Evolutionary conservation across 2,113 vertebrate genomes (phyloP).

Genomic region (Gasterosteus nipponicus): DNA sequence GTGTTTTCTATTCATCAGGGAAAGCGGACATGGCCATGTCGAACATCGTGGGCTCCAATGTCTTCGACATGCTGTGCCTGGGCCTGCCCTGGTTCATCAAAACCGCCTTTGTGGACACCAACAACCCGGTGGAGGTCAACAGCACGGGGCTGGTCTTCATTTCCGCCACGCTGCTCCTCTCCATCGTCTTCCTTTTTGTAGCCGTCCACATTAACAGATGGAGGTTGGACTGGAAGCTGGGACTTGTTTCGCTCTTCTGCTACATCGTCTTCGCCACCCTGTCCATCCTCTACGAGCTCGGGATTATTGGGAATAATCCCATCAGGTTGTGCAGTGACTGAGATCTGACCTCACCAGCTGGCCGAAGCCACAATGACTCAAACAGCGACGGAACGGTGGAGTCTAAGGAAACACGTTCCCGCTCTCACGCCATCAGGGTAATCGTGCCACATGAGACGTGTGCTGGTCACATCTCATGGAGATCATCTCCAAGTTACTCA

Average conservation of each 20-base stretch:
- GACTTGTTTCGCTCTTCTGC: conserved; percentile 84
- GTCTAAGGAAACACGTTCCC: neutral
- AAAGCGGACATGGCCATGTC: conserved; percentile 99
- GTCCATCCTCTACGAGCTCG: conserved; percentile 93
- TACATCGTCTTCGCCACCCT: conserved; percentile 89
- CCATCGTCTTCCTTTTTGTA: conserved; percentile 89
- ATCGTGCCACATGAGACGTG: neutral
- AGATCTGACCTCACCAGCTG: conserved; percentile 34
- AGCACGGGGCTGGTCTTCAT: conserved; percentile 91
- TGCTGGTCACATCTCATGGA: conserved; percentile 34
- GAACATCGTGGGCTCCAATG: conserved; percentile 97
- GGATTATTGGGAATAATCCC: conserved; percentile 92
- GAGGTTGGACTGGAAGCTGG: conserved; percentile 94
- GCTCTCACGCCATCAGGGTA: conserved; percentile 4
- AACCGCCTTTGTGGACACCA: conserved; percentile 88
- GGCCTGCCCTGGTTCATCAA: conserved; percentile 97
- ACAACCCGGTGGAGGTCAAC: conserved; percentile 88
- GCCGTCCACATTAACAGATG: conserved; percentile 91
- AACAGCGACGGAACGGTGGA: conserved; percentile 28
- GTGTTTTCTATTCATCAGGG: conserved; percentile 76
- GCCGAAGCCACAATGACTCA: conserved; percentile 37
- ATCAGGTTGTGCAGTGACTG: conserved; percentile 84
- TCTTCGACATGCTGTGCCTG: conserved; percentile 96
- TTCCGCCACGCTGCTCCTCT: conserved; percentile 88
- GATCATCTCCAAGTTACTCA: neutral